These are phyloP conservation scores for Caretta caretta DNA, from an alignment of 2,113 vertebrate species.

Conservation along the genomic window DNA sequence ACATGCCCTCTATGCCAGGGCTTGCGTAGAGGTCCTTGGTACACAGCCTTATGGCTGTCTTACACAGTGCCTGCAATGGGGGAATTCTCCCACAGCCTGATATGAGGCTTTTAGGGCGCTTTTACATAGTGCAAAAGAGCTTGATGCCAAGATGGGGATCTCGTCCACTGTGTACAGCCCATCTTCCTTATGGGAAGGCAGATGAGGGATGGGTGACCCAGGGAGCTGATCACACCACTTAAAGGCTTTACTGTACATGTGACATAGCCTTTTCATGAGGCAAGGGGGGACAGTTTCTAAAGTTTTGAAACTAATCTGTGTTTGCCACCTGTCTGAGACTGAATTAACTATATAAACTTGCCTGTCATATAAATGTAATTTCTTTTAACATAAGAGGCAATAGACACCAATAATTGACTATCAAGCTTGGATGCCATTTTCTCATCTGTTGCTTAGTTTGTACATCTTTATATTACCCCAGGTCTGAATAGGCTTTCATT, in stretches of 20 bases:
- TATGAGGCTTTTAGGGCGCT: background rate
- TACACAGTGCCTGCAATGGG: background rate
- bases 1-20: background rate
- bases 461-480: background rate
- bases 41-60: background rate
- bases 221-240: background rate
- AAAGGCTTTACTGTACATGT: background rate
- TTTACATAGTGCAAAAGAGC: too few relatives aligned
- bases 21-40: conserved; percentile 17
- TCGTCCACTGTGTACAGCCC: too few relatives aligned
- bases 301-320: background rate
- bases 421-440: background rate
- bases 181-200: background rate
- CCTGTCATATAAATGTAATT: background rate
- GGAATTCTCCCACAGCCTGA: background rate
- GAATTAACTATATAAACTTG: background rate
- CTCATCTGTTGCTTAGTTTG: background rate
- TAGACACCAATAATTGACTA: background rate
- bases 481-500: background rate
- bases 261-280: too few relatives aligned
- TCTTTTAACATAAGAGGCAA: background rate
- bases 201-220: too few relatives aligned
- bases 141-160: too few relatives aligned
- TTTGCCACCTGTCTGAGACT: background rate
- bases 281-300: background rate